These are phyloP conservation scores for Ophonus ardosiacus DNA, from an alignment of 2,888 invertebrate genomes.

Conservation along the genomic window DNA sequence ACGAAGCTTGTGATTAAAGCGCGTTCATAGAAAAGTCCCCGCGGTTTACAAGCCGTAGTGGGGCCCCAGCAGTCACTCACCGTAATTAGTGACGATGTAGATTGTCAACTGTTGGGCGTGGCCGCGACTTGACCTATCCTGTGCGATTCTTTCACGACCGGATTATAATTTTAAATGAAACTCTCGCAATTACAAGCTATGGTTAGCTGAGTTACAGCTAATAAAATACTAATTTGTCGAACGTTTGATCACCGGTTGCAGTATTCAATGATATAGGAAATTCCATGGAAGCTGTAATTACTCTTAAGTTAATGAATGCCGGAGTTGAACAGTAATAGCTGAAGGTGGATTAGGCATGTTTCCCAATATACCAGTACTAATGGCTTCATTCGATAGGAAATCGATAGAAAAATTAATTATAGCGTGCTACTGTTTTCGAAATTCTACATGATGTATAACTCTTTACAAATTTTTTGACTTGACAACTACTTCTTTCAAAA, in stretches of 20 bases:
- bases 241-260: slow-evolving; percentile 48
- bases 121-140: slow-evolving; percentile 54
- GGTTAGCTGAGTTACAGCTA: background rate
- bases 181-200: slow-evolving; percentile 34
- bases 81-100: slow-evolving; percentile 59
- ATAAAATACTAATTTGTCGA: slow-evolving; percentile 56
- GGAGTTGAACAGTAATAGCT: slow-evolving; percentile 5
- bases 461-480: background rate
- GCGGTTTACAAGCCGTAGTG: background rate
- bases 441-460: background rate
- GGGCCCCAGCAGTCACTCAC: slow-evolving; percentile 50
- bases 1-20: background rate
- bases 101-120: slow-evolving; percentile 61
- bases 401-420: background rate
- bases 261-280: slow-evolving; percentile 56
- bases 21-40: background rate
- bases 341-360: slow-evolving; percentile 25
- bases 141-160: slow-evolving; percentile 22
- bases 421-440: background rate
- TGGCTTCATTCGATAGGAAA: slow-evolving; percentile 4
- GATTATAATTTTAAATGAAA: slow-evolving; percentile 53
- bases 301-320: slow-evolving; percentile 26
- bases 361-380: slow-evolving; percentile 32
- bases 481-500: background rate
- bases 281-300: slow-evolving; percentile 38